Conservation (phyloP, 1,140 invertebrate genomes). For the Drosophila virilis region DNA sequence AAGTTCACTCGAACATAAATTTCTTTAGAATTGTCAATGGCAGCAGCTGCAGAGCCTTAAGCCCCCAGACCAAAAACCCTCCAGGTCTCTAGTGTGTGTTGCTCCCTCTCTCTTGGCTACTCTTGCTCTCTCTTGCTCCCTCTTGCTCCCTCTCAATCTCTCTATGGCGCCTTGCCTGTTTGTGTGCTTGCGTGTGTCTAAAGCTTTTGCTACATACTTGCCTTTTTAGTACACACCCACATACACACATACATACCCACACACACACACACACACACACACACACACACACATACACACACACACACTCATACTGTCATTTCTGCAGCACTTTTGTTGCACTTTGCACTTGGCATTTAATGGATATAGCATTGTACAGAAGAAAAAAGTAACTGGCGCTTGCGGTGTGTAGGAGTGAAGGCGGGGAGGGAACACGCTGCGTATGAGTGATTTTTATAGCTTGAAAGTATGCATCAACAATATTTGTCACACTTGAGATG, state of each 20-base stretch:
- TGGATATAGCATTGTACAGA: slow-evolving; percentile 40
- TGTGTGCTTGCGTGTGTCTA: too few species aligned
- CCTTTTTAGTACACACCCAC: slow-evolving; percentile 24
- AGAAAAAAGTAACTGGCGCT: background rate
- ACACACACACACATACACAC: background rate
- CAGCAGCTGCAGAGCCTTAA: slow-evolving; percentile 56
- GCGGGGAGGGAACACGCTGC: slow-evolving; percentile 20
- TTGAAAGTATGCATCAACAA: slow-evolving; percentile 43
- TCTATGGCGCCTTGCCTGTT: background rate
- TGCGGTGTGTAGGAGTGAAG: background rate
- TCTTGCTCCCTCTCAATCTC: background rate
- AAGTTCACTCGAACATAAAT: slow-evolving; percentile 63
- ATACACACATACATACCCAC: background rate
- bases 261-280: background rate
- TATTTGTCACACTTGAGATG: slow-evolving; percentile 54
- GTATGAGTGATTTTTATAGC: slow-evolving; percentile 63
- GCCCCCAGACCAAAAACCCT: slow-evolving; percentile 30
- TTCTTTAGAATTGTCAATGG: slow-evolving; percentile 63
- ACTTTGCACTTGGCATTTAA: slow-evolving; percentile 65
- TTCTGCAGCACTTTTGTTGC: slow-evolving; percentile 57
- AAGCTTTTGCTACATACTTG: slow-evolving; percentile 32
- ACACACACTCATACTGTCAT: slow-evolving; percentile 21
- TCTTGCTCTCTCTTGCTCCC: background rate
- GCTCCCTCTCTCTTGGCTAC: background rate
- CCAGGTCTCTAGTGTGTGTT: slow-evolving; percentile 20